Percentiles rank a stretch among this genome's conserved stretches.
phyloP scores from a whole-genome alignment of 1,140 invertebrate genomes.

The Drosophila dunni region DNA sequence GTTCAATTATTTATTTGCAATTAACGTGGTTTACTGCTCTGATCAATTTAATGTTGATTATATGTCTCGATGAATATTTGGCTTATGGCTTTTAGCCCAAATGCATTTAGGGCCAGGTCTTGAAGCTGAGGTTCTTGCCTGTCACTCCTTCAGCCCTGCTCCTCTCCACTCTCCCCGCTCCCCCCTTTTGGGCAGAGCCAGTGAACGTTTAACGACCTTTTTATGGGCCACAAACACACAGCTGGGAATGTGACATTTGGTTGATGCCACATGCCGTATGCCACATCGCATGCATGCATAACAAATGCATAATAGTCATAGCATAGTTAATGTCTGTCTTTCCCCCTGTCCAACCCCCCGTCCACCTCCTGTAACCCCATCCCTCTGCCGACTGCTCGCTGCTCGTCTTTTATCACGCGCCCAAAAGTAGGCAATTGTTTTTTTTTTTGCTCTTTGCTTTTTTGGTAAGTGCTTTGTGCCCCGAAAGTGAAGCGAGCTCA shows the following conservation, averaged over 20 bases:
- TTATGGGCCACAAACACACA: constrained; percentile 33
- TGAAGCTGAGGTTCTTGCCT: neutral
- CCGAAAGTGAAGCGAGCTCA: neutral
- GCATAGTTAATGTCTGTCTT: constrained; percentile 28
- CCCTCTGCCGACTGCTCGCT: neutral
- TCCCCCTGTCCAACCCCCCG: neutral
- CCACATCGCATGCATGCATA: constrained; percentile 53
- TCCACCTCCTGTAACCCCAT: neutral
- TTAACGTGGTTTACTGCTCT: constrained; percentile 26
- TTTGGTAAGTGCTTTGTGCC: constrained; percentile 5
- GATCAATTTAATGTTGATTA: constrained; percentile 28
- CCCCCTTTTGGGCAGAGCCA: neutral
- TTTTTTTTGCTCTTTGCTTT: neutral
- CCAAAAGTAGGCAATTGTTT: neutral
- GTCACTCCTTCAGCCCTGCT: neutral
- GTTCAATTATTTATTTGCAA: constrained; percentile 48
- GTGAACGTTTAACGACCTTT: constrained; percentile 48
- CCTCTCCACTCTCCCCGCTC: too few relatives aligned
- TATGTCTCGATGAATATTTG: constrained; percentile 4
- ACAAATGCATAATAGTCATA: constrained; percentile 52
- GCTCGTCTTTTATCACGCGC: neutral
- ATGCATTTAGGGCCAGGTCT: constrained; percentile 46
- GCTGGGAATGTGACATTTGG: constrained; percentile 50
- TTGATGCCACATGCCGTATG: constrained; percentile 22
- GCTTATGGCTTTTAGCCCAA: constrained; percentile 22